Evolutionary conservation across 2,113 vertebrate species (phyloP), one percentile per base, ranked within the genome.

Genomic region (Scatophagus argus): DNA sequence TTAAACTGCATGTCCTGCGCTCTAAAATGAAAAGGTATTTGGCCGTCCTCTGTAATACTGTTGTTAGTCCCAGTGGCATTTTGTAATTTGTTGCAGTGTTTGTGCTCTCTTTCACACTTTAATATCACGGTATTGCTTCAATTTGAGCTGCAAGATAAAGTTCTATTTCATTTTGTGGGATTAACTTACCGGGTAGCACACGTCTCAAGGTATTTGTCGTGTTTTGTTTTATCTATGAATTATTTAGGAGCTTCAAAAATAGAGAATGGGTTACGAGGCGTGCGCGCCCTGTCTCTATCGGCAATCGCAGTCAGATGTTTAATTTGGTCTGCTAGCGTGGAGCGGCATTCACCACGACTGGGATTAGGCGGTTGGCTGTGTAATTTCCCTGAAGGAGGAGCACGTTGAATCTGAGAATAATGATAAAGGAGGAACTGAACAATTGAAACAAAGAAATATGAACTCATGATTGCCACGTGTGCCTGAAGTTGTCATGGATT

Each of bases 221-320:
- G 90, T 93, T 95, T 94, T 93, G 92, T 93, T 94, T 95, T 93
- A 93, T 93, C 93, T 89, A 93, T 95, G 93, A 95, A 95, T 95
- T 94, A 95, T 95, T 95, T 94, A 95, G 93, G 87, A 77, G 84
- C 83, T 81, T 88, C 84, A 89, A 84, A 85, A 83, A 85, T 56
- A 64, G 68, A 84, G 87, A 88, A 81, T 44, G 55, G 82, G 80
- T 74, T 86, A 55, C 87, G 75, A 87, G 86, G 76, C 84, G 83
- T 64, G 86, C 68, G 63, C 66, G 78, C 80, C 81, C 87, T 89
- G 87, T 89, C 84, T 89, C 79, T 91, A 77, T 86, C 87, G 67
- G 82, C 85, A 75, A 86, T 88, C 90, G 90, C 86, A 82, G 86
- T 83, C 90, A 89, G 83, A 91, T 90, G 88, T 93, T 94, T 94